phyloP scores from a whole-genome alignment of 2,888 invertebrate genomes.

The Ephialtes manifestator region DNA sequence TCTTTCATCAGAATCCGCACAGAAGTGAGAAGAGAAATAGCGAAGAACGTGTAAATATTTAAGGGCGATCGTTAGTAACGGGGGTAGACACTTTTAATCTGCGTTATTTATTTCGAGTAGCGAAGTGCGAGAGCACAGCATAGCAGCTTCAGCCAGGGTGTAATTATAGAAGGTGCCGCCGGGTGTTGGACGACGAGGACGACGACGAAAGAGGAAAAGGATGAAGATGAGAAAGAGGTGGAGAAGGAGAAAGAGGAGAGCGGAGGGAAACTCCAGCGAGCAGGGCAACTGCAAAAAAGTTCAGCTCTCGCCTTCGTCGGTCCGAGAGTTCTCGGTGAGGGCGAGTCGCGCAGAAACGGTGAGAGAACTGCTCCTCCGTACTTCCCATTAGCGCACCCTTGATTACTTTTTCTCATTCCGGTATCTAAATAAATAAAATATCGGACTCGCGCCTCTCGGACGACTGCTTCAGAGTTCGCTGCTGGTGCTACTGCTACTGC shows the following conservation, averaged over 20 bases:
- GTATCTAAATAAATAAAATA: slow-evolving; percentile 86
- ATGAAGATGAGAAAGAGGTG: slow-evolving; percentile 52
- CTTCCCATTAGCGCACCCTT: slow-evolving; percentile 85
- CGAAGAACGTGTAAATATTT: slow-evolving; percentile 73
- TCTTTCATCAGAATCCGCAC: not conserved
- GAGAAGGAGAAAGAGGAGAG: slow-evolving; percentile 29
- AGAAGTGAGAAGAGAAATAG: slow-evolving; percentile 10
- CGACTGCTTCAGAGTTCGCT: slow-evolving; percentile 71
- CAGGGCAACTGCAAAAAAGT: slow-evolving; percentile 72
- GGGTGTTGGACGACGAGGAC: slow-evolving; percentile 64
- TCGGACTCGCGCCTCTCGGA: slow-evolving; percentile 79
- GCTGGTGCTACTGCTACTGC: slow-evolving; percentile 20
- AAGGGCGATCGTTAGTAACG: slow-evolving; percentile 75
- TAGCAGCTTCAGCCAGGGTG: slow-evolving; percentile 57
- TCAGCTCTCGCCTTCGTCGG: slow-evolving; percentile 55
- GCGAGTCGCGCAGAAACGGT: slow-evolving; percentile 71
- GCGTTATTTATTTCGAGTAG: slow-evolving; percentile 81
- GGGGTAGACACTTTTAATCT: slow-evolving; percentile 82
- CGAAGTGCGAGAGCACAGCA: slow-evolving; percentile 61
- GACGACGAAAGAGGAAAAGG: slow-evolving; percentile 39
- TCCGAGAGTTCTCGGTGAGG: slow-evolving; percentile 57
- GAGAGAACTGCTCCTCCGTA: slow-evolving; percentile 71
- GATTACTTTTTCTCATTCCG: slow-evolving; percentile 85
- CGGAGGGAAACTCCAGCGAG: slow-evolving; percentile 60
- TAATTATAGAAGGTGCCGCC: slow-evolving; percentile 75